phyloP scores from a whole-genome alignment of 2,797 vertebrate species.

The Sebastes umbrosus region DNA sequence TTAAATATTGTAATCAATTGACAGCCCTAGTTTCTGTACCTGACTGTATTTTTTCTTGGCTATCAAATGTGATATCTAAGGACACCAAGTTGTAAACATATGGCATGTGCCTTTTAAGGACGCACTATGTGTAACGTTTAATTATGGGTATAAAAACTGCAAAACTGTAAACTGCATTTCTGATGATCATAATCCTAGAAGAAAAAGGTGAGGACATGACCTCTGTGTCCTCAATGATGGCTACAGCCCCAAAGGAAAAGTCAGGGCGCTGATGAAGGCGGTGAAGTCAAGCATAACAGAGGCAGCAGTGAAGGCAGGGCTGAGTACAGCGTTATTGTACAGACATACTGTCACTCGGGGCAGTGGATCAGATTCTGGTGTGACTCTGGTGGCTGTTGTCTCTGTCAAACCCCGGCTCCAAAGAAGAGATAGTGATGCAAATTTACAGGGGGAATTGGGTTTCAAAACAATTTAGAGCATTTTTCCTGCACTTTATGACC shows the following conservation, averaged over 20 bases:
- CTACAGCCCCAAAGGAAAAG: background rate
- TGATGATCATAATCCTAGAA: background rate
- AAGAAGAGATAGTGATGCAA: background rate
- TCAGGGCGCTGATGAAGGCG: background rate
- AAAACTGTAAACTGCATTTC: background rate
- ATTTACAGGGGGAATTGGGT: background rate
- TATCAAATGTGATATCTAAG: background rate
- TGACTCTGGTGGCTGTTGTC: background rate
- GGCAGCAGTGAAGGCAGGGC: constrained; percentile 11
- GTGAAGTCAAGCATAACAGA: constrained; percentile 33
- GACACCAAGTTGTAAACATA: background rate
- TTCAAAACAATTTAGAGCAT: background rate
- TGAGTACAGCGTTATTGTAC: background rate
- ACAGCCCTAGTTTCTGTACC: background rate
- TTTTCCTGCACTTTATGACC: background rate
- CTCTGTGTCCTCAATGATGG: background rate
- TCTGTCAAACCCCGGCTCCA: background rate
- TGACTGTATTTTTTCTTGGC: background rate
- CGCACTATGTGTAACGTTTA: background rate
- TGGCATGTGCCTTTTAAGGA: background rate
- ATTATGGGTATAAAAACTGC: background rate
- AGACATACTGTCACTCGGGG: background rate
- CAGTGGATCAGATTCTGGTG: constrained; percentile 13
- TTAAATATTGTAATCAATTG: no score
- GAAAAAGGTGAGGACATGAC: background rate